A percentile compares a stretch with the other conserved stretches of the same genome.
Evolutionary conservation across 1,140 invertebrate species (phyloP).

Genomic region (Panagrolaimus sp.): DNA sequence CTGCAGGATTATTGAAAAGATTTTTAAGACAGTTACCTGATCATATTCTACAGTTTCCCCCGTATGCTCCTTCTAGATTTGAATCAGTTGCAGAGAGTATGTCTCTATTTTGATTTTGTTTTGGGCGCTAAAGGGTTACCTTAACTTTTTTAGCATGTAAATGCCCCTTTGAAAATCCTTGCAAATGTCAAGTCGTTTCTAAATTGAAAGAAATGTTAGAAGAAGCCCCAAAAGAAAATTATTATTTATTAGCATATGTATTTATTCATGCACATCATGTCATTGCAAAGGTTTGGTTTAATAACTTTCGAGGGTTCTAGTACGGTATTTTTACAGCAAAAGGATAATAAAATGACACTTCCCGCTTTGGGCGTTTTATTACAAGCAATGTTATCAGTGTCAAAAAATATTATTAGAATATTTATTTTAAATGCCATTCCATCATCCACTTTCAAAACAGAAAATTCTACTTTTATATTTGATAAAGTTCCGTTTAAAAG

Average conservation of each 20-base stretch:
- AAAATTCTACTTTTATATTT: background rate
- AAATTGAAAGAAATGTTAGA: conserved; percentile 32
- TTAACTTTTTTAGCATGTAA: conserved; percentile 25
- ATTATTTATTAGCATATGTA: conserved; percentile 43
- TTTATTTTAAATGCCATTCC: background rate
- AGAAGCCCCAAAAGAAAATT: conserved; percentile 42
- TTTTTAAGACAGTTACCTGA: conserved; percentile 35
- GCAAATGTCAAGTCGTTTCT: conserved; percentile 24
- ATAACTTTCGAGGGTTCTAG: no score
- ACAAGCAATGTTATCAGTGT: conserved; percentile 36
- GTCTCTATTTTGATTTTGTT: background rate
- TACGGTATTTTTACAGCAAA: conserved; percentile 19
- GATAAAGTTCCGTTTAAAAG: background rate
- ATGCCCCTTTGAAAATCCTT: conserved; percentile 27
- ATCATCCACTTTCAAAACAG: background rate
- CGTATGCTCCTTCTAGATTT: conserved; percentile 13
- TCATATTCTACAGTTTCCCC: conserved; percentile 17
- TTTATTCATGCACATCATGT: conserved; percentile 43
- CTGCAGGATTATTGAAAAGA: conserved; percentile 43
- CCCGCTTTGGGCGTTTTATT: conserved; percentile 42
- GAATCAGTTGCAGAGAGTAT: background rate
- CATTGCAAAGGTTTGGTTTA: conserved; percentile 13
- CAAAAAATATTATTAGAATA: conserved; percentile 1
- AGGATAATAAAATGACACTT: conserved; percentile 48
- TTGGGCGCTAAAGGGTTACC: background rate